Percentiles rank a stretch among this genome's conserved stretches.
Conservation (phyloP, 2,797 vertebrate species). For the Cichlasoma orientale region DNA sequence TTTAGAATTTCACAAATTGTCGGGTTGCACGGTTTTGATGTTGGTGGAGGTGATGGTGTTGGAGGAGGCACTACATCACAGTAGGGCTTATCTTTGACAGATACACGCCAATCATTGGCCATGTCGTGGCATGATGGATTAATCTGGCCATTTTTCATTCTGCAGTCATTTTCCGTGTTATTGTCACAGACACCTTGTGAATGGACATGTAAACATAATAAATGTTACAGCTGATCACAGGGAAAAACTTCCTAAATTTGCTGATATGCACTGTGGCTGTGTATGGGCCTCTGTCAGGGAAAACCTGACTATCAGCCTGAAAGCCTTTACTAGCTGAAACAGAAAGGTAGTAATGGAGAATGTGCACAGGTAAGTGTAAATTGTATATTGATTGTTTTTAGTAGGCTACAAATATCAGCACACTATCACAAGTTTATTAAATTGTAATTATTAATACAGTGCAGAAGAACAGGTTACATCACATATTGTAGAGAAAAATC, state of each 20-base stretch:
- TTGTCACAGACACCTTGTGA: constrained; percentile 89
- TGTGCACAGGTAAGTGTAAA: too few species aligned
- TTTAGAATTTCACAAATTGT: constrained; percentile 67
- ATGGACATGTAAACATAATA: constrained; percentile 27
- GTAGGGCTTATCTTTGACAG: constrained; percentile 65
- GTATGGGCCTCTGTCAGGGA: background rate
- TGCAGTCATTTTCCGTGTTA: constrained; percentile 84
- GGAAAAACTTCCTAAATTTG: background rate
- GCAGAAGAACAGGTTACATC: background rate
- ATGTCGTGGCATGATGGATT: constrained; percentile 75
- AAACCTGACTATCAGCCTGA: background rate
- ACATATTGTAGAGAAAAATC: background rate
- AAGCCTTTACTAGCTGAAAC: background rate
- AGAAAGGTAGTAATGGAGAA: too few species aligned
- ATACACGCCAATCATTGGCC: constrained; percentile 82
- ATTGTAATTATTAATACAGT: background rate
- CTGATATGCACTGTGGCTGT: background rate
- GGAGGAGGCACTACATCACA: background rate
- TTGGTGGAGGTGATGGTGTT: rapidly evolving
- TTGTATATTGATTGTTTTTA: background rate
- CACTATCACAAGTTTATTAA: background rate
- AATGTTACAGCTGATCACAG: background rate
- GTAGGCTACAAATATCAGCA: background rate
- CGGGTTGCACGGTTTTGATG: background rate
- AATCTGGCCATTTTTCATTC: constrained; percentile 77